Evolutionary conservation across 2,797 vertebrate genomes (phyloP).

Genomic region (Myotis findleyi): DNA sequence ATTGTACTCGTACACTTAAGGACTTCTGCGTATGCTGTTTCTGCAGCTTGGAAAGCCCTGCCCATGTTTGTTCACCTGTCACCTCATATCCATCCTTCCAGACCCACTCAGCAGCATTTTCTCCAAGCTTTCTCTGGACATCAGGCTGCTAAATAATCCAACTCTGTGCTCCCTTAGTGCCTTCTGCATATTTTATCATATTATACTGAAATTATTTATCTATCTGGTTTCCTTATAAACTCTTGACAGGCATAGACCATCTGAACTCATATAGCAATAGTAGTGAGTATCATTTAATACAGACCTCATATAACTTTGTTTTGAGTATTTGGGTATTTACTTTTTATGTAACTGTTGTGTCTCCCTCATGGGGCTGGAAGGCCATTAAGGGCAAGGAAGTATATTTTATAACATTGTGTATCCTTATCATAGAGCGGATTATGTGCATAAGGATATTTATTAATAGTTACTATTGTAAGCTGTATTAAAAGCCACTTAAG

Average conservation of each 20-base stretch:
- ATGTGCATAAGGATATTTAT: not conserved
- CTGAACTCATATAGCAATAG: not conserved
- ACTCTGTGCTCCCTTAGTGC: not conserved
- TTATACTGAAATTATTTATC: not conserved
- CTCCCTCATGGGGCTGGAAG: not conserved
- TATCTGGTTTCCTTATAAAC: not conserved
- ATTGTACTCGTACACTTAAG: not conserved
- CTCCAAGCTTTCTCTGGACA: constrained; percentile 1
- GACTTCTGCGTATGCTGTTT: not conserved
- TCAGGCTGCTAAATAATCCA: not conserved
- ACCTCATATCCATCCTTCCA: not conserved
- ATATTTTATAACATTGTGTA: not conserved
- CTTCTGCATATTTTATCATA: not conserved
- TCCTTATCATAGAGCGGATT: not conserved
- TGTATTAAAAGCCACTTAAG: not conserved
- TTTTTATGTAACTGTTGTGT: not conserved
- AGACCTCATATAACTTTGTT: not conserved
- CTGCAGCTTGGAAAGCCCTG: not conserved
- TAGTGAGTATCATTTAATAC: not conserved
- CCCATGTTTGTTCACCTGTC: not conserved
- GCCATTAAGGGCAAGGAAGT: not conserved
- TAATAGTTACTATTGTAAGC: not conserved
- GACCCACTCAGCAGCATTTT: not conserved
- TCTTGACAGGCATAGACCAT: not conserved
- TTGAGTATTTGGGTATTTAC: not conserved